Percentiles rank a stretch among this genome's conserved stretches.
Evolutionary conservation across 2,888 invertebrate genomes (phyloP).

Genomic region (Lasioglossum leucozonium): DNA sequence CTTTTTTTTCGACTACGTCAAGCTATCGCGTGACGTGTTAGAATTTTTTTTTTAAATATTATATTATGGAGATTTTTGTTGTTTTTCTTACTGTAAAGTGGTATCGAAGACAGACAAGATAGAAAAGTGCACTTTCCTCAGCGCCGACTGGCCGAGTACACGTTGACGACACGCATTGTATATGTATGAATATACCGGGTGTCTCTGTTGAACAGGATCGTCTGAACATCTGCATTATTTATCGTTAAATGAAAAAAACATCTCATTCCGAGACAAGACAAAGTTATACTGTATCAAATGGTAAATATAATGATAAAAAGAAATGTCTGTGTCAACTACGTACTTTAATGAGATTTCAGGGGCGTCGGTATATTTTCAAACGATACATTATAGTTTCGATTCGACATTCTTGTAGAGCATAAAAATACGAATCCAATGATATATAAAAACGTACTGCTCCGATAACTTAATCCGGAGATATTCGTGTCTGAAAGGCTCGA

Average conservation of each 20-base stretch:
- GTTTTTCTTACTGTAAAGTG: slow-evolving; percentile 14
- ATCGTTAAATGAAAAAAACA: background rate
- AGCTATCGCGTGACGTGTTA: background rate
- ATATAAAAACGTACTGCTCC: background rate
- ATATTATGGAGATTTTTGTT: background rate
- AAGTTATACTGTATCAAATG: background rate
- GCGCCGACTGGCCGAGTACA: slow-evolving; percentile 55
- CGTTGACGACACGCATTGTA: slow-evolving; percentile 50
- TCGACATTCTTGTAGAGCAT: background rate
- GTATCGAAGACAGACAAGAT: slow-evolving; percentile 44
- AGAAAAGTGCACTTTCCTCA: slow-evolving; percentile 71
- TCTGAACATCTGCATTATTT: background rate
- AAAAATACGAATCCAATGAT: background rate
- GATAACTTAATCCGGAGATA: background rate
- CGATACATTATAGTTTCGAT: background rate
- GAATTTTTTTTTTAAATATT: background rate
- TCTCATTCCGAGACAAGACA: background rate
- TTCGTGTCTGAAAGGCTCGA: background rate
- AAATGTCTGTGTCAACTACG: background rate
- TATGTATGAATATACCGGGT: slow-evolving; percentile 41
- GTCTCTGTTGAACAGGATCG: background rate
- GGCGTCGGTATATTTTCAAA: background rate
- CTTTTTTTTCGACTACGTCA: background rate
- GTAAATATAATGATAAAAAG: background rate
- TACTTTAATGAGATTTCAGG: background rate